Evolutionary conservation across 1,140 invertebrate species (phyloP), one percentile per base, ranked within the genome.

Genomic region (Macrobrachium nipponense): DNA sequence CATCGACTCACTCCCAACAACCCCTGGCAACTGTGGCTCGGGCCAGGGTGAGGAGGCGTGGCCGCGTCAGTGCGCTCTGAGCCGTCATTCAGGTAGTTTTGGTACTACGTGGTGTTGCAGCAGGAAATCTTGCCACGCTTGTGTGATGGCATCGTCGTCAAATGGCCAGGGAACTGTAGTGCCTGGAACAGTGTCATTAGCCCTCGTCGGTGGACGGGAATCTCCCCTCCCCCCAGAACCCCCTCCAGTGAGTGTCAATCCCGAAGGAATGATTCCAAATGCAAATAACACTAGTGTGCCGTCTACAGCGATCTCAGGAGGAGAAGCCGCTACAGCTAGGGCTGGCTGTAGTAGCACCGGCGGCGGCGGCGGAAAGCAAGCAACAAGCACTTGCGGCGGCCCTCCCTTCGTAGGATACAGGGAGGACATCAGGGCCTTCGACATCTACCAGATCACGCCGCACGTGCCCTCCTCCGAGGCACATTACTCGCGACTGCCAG

Each of bases 391-490:
- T 20, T 20, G 18, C 58, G 60, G 59, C 17, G 59, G 27, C 23
- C n/a, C 6, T 51, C 51, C 27, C 77, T 51, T 62, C n/a, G n/a
- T 60, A 11, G 23, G 27, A 17, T 82, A 76, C 70, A 82, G 75
- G 27, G 82, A 84, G 36, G 82, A 84, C 43, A 84, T 84, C 60
- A 10, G 82, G 77, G 82, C 36, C 61, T 84, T 66, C 51, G 82
- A 84, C 10, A 84, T 84, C 20, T 84, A 84, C 82, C 64, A 75
- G 51, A 84, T 84, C 2, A 76, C 43, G 5, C 73, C 17, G 10
- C 61, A 60, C 14, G 61, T 36, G 51, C 12, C 51, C 51, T 51
- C 51, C 20, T 73, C 62, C 11, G 70, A 77, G 58, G 75, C 60
- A 43, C 61, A 77, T 61, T 84, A 84, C 43, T 60, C 82, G 59